phyloP scores from a whole-genome alignment of 1,140 invertebrate genomes.

The Procambarus clarkii region DNA sequence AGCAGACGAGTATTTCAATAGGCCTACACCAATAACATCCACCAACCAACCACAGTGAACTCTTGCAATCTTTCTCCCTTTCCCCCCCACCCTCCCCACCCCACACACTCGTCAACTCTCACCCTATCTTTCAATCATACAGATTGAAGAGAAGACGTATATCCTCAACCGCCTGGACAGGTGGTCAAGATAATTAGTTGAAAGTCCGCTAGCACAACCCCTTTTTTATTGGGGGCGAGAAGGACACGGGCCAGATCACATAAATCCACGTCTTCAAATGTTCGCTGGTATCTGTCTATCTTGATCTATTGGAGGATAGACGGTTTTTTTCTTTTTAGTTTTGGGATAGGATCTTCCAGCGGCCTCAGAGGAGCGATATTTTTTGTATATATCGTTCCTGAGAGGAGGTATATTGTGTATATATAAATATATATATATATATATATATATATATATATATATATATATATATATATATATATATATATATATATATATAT shows the following conservation, averaged over 20 bases:
- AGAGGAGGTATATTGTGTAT: too few relatives aligned
- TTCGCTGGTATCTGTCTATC: background rate
- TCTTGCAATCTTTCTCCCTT: background rate
- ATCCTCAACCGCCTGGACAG: too few relatives aligned
- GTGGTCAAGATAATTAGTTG: too few relatives aligned
- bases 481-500: background rate
- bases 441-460: background rate
- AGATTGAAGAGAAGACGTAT: too few relatives aligned
- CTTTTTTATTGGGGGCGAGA: background rate
- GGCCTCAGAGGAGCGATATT: background rate
- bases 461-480: background rate
- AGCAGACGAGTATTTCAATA: too few relatives aligned
- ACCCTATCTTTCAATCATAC: background rate
- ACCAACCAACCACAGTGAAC: too few relatives aligned
- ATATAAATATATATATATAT: background rate
- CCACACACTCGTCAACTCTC: background rate
- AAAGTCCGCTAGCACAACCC: too few relatives aligned
- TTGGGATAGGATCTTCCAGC: background rate
- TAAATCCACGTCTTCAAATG: conserved; percentile 20
- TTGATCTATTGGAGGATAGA: conserved; percentile 16
- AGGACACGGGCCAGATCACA: background rate
- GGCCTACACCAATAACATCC: too few relatives aligned
- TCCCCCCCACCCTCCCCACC: background rate
- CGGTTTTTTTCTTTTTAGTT: background rate
- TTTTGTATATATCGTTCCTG: background rate